A percentile compares a stretch with the other conserved stretches of the same genome.
These are phyloP conservation scores for Mesembrinibis cayennensis DNA, from an alignment of 2,113 vertebrate genomes.

Conservation along the genomic window DNA sequence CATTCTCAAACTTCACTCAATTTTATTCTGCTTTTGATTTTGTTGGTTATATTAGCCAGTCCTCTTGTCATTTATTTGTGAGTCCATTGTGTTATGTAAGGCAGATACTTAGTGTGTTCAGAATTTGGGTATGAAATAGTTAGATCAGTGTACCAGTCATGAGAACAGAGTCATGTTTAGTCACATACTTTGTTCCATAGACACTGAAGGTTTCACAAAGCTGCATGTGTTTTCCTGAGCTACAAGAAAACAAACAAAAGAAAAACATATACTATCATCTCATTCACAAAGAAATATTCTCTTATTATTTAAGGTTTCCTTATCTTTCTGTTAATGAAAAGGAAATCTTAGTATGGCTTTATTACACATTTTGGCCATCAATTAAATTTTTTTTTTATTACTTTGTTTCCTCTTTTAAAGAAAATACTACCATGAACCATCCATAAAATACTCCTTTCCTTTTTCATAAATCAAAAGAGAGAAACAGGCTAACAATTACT, in stretches of 20 bases:
- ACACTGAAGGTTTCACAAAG: not conserved
- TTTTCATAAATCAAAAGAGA: not conserved
- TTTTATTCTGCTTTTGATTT: not conserved
- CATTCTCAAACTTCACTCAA: not conserved
- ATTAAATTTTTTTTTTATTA: not conserved
- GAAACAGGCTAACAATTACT: not conserved
- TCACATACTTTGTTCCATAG: not conserved
- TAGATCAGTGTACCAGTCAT: not conserved
- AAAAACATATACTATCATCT: not conserved
- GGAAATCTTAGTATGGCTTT: not conserved
- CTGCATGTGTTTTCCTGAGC: not conserved
- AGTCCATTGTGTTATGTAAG: rapidly evolving
- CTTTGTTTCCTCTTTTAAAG: not conserved
- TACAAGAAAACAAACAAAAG: not conserved
- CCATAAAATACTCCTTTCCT: not conserved
- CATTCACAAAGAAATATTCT: not conserved
- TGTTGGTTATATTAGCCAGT: not conserved
- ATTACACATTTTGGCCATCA: not conserved
- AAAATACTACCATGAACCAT: not conserved
- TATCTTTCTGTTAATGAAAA: not conserved
- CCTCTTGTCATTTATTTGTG: not conserved
- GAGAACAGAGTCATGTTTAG: not conserved
- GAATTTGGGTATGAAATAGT: not conserved
- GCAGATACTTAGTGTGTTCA: not conserved
- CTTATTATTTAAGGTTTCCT: not conserved